These are phyloP conservation scores for Apomyelois bistriatella DNA, from an alignment of 2,888 invertebrate genomes.

Conservation along the genomic window DNA sequence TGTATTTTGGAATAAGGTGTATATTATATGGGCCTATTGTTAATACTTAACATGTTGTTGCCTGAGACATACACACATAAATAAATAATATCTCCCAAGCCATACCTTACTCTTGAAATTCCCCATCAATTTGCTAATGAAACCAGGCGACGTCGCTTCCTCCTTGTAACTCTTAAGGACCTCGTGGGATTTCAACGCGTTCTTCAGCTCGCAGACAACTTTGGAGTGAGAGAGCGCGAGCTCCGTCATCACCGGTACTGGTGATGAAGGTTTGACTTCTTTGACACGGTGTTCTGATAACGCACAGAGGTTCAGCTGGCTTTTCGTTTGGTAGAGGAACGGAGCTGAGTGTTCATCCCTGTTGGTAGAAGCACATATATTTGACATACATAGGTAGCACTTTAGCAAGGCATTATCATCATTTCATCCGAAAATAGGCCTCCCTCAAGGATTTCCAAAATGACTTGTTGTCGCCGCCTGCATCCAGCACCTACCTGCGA, in stretches of 20 bases:
- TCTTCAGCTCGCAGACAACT: constrained; percentile 70
- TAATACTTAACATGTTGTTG: too few species aligned
- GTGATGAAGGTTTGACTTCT: constrained; percentile 45
- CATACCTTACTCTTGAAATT: constrained; percentile 55
- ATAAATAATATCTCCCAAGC: not conserved
- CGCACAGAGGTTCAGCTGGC: constrained; percentile 86
- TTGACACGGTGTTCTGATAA: constrained; percentile 50
- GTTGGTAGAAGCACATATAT: too few species aligned
- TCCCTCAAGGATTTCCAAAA: too few species aligned
- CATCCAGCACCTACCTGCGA: too few species aligned
- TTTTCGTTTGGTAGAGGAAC: constrained; percentile 91
- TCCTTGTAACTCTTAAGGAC: constrained; percentile 51
- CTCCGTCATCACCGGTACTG: constrained; percentile 59
- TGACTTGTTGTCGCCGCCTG: too few species aligned
- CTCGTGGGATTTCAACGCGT: constrained; percentile 70
- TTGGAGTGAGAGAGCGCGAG: constrained; percentile 70
- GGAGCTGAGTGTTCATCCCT: constrained; percentile 93
- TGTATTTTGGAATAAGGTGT: too few species aligned
- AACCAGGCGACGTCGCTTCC: constrained; percentile 57
- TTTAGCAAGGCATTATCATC: too few species aligned
- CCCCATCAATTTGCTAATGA: constrained; percentile 70
- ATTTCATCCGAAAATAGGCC: too few species aligned
- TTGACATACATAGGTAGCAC: too few species aligned
- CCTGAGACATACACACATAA: not conserved
- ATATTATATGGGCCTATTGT: too few species aligned